Conservation (phyloP, 2,888 invertebrate species). For the Nudaria mundana region DNA sequence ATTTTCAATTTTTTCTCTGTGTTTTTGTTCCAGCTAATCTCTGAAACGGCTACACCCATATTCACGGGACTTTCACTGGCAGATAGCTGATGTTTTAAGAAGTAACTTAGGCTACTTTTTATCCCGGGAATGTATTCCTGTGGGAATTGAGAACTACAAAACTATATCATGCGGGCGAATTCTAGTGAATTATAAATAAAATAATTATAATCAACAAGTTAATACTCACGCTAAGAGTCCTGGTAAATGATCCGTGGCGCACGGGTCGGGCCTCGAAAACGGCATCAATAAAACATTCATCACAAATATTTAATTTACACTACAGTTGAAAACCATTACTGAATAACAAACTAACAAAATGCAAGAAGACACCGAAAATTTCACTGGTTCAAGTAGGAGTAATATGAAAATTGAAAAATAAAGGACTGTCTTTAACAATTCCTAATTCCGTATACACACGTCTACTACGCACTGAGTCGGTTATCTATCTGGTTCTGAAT, state of each 20-base stretch:
- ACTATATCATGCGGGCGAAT: too few relatives aligned
- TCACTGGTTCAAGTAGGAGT: conserved; percentile 18
- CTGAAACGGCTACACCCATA: too few relatives aligned
- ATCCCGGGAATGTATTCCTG: too few relatives aligned
- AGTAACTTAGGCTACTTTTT: too few relatives aligned
- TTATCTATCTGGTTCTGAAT: conserved; percentile 23
- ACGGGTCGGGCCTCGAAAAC: conserved; percentile 37
- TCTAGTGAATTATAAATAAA: too few relatives aligned
- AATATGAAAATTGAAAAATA: conserved; percentile 14
- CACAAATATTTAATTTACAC: conserved; percentile 18
- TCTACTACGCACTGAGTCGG: conserved; percentile 25
- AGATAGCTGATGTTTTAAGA: too few relatives aligned
- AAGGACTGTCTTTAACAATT: conserved; percentile 22
- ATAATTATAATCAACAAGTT: conserved; percentile 3
- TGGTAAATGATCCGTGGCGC: conserved; percentile 36
- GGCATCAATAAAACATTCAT: conserved; percentile 50
- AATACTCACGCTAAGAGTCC: conserved; percentile 44
- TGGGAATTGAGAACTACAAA: too few relatives aligned
- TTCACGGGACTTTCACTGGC: too few relatives aligned
- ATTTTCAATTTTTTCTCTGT: too few relatives aligned
- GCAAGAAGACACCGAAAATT: conserved; percentile 8
- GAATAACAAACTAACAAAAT: conserved; percentile 22
- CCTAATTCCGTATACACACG: conserved; percentile 24
- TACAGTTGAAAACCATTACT: conserved; percentile 28
- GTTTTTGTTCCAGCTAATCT: too few relatives aligned